These are phyloP conservation scores for Melanotaenia pygmaea DNA, from an alignment of 2,797 vertebrate genomes.

Conservation along the genomic window DNA sequence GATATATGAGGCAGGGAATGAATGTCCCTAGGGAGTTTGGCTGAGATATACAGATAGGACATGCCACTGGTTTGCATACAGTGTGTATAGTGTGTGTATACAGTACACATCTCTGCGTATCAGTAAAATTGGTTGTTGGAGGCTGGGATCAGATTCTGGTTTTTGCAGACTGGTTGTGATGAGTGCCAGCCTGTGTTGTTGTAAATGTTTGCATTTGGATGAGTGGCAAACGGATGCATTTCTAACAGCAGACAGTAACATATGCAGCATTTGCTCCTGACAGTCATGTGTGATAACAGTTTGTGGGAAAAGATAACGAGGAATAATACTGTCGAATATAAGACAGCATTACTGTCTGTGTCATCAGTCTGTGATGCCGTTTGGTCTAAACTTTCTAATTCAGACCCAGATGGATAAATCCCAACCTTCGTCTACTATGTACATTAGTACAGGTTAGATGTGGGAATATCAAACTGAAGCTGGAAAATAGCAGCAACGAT, in stretches of 20 bases:
- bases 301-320: constrained; percentile 26
- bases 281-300: constrained; percentile 46
- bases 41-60: constrained; percentile 58
- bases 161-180: constrained; percentile 51
- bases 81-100: background rate
- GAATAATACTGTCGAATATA: background rate
- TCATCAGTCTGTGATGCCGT: background rate
- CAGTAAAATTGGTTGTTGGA: constrained; percentile 44
- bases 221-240: constrained; percentile 38
- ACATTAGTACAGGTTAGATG: background rate
- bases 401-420: background rate
- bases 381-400: background rate
- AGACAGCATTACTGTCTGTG: constrained; percentile 3
- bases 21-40: constrained; percentile 56
- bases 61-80: constrained; percentile 20
- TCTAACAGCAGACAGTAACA: constrained; percentile 36
- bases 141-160: constrained; percentile 40
- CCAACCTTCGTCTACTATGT: background rate
- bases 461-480: constrained; percentile 1
- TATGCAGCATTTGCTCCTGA: constrained; percentile 47
- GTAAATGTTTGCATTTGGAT: constrained; percentile 35
- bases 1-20: constrained; percentile 57
- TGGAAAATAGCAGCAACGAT: background rate
- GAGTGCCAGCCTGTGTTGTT: constrained; percentile 28
- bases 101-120: constrained; percentile 10